These are phyloP conservation scores for Rhincodon typus DNA, from an alignment of 2,797 vertebrate genomes.

Conservation along the genomic window DNA sequence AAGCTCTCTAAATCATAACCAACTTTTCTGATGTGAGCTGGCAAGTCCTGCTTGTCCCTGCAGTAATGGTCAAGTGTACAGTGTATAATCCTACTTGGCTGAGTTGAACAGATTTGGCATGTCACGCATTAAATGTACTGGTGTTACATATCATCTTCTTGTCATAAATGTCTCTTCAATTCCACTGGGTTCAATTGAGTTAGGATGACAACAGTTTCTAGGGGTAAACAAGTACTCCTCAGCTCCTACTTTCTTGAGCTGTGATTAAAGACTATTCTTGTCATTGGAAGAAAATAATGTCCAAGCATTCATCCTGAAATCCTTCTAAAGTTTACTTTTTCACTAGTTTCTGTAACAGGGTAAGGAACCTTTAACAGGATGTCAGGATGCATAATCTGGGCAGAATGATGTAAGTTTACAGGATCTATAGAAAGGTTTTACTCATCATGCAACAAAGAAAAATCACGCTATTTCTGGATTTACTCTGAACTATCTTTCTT, in stretches of 20 bases:
- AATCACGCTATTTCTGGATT: background rate
- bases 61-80: background rate
- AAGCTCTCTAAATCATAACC: background rate
- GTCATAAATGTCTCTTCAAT: background rate
- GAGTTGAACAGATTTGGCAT: slow-evolving; percentile 7
- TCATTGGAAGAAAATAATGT: background rate
- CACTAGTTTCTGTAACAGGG: background rate
- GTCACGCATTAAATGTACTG: background rate
- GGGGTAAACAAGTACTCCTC: background rate
- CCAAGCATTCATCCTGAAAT: background rate
- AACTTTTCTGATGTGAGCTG: background rate
- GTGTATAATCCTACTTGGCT: slow-evolving; percentile 1
- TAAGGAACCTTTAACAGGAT: background rate
- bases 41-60: background rate
- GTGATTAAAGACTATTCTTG: background rate
- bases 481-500: background rate
- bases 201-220: background rate
- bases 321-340: background rate
- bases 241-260: background rate
- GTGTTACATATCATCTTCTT: background rate
- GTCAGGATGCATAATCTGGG: background rate
- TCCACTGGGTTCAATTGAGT: background rate
- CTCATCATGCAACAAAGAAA: background rate
- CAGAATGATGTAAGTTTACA: background rate
- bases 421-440: too few relatives aligned